Evolutionary conservation across 2,888 invertebrate genomes (phyloP).

Genomic region (Clivina fossor): DNA sequence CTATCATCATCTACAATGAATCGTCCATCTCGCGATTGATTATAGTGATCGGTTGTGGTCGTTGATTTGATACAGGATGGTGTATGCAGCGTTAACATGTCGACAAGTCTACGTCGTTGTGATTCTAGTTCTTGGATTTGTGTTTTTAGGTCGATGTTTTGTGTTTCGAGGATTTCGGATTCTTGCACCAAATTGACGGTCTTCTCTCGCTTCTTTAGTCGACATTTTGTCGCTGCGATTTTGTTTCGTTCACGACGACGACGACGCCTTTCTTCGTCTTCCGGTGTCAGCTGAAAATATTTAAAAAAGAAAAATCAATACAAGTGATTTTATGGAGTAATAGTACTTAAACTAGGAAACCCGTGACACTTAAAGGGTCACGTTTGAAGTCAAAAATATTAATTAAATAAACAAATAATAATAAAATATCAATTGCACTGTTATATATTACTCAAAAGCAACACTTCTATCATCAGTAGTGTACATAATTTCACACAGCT

Average conservation of each 20-base stretch:
- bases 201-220: constrained; percentile 89
- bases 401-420: too few species aligned
- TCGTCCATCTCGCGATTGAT: constrained; percentile 16
- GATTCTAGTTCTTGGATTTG: constrained; percentile 82
- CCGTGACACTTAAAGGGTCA: too few species aligned
- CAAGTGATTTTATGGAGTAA: neutral
- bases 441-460: too few species aligned
- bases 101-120: constrained; percentile 74
- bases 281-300: constrained; percentile 74
- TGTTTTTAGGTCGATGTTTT: constrained; percentile 80
- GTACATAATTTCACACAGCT: too few species aligned
- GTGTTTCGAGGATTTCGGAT: constrained; percentile 81
- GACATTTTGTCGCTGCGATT: constrained; percentile 92
- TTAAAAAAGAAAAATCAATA: constrained; percentile 29
- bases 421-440: too few species aligned
- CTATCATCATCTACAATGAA: constrained; percentile 15
- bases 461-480: too few species aligned
- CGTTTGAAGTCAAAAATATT: too few species aligned
- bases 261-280: constrained; percentile 85
- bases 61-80: constrained; percentile 63
- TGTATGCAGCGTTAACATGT: constrained; percentile 76
- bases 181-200: constrained; percentile 84
- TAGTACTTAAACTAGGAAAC: too few species aligned
- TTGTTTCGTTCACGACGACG: constrained; percentile 89
- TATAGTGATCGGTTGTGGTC: constrained; percentile 24